phyloP scores from a whole-genome alignment of 2,888 invertebrate species.

The Coecobrya sp. region DNA sequence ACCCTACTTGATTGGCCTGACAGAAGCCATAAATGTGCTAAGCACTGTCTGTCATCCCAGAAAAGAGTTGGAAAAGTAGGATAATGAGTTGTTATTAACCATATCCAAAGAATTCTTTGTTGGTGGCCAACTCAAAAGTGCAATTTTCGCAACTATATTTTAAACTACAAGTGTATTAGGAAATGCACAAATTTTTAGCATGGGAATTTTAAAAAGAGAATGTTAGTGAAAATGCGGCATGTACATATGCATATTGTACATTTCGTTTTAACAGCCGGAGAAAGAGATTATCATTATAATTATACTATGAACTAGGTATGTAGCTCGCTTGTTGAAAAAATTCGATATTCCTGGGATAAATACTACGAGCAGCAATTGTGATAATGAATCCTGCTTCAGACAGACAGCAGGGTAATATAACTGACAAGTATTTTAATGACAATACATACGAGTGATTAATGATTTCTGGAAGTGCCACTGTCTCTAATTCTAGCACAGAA shows the following conservation, averaged over 20 bases:
- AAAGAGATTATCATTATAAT: not conserved
- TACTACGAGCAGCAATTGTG: not conserved
- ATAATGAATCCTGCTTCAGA: slow-evolving; percentile 40
- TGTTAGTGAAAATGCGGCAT: no score
- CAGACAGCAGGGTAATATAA: slow-evolving; percentile 37
- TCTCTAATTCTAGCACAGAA: slow-evolving; percentile 7
- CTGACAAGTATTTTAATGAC: slow-evolving; percentile 75
- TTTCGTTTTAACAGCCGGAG: no score
- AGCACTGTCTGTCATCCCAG: slow-evolving; percentile 59
- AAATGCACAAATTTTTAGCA: slow-evolving; percentile 48
- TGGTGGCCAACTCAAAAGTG: slow-evolving; percentile 55
- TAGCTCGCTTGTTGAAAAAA: not conserved
- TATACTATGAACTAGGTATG: not conserved
- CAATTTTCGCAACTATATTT: slow-evolving; percentile 15
- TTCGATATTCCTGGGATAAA: slow-evolving; percentile 34
- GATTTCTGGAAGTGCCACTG: slow-evolving; percentile 72
- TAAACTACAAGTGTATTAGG: not conserved
- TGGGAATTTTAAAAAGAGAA: slow-evolving; percentile 26
- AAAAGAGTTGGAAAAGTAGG: slow-evolving; percentile 50
- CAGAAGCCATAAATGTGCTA: slow-evolving; percentile 56
- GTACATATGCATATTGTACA: no score
- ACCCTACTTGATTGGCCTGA: slow-evolving; percentile 60
- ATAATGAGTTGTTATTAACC: slow-evolving; percentile 46
- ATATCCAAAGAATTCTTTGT: slow-evolving; percentile 37
- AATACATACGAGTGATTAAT: slow-evolving; percentile 72